Evolutionary conservation across 2,888 invertebrate species (phyloP).

Genomic region (Andrena haemorrhoa): DNA sequence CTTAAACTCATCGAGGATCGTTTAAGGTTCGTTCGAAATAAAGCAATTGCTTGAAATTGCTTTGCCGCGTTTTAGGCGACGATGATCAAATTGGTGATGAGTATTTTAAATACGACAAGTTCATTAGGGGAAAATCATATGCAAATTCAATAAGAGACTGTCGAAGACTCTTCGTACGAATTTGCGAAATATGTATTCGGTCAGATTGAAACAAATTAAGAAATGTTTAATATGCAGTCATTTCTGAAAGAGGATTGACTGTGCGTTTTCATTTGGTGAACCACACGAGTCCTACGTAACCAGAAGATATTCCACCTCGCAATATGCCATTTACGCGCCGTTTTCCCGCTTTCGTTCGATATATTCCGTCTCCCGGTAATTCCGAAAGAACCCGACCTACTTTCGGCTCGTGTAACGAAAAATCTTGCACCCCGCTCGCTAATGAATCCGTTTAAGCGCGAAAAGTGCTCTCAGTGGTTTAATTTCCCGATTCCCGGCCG

Average conservation of each 20-base stretch:
- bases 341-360: slow-evolving; percentile 22
- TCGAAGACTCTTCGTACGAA: neutral
- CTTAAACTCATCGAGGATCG: no score
- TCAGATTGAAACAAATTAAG: neutral
- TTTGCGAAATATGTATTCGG: neutral
- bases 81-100: no score
- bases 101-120: neutral
- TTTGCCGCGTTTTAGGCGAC: no score
- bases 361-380: slow-evolving; percentile 15
- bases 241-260: neutral
- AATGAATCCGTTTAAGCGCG: slow-evolving; percentile 47
- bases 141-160: no score
- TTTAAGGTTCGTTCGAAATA: no score
- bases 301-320: neutral
- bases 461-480: slow-evolving; percentile 25
- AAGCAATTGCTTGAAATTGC: no score
- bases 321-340: slow-evolving; percentile 18
- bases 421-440: slow-evolving; percentile 31
- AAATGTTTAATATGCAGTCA: neutral
- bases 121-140: neutral
- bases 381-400: slow-evolving; percentile 31
- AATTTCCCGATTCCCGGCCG: slow-evolving; percentile 12
- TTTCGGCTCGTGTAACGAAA: slow-evolving; percentile 36
- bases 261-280: neutral
- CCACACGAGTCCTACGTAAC: neutral